Evolutionary conservation across 2,797 vertebrate genomes (phyloP), one percentile per base, ranked within the genome.

Genomic region (Platyrinchus mystaceus): DNA sequence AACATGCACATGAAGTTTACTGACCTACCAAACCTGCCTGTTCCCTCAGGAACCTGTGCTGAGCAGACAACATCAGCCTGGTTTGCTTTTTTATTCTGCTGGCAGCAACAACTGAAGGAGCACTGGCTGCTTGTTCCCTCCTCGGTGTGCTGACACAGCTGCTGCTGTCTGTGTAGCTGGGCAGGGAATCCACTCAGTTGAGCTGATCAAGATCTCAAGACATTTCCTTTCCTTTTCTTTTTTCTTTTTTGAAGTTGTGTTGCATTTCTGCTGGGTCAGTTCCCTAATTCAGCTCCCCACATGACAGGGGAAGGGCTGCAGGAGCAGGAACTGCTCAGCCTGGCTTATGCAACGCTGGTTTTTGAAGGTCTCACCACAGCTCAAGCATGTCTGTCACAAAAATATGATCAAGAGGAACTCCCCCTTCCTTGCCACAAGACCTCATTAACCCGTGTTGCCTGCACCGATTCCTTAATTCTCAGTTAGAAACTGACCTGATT

Each of bases 401-500:
- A 86, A 52, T 2, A 10, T 10, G 10, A 71, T 1, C 53, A 43
- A 56, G 18, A 63, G 44, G 37, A 91, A 76, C 17, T 68, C 26
- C 15, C 16, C 46, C n/a, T 82, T 84, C 53, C 26, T 13, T 17
- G 24, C 18, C 66, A 44, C 34, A 11, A 34, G 9, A 34, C 10
- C 81, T 86, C 36, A 58, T 17, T 75, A 47, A 62, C 27, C 59
- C 3, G 0, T 13, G 34, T 1, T 67, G 21, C 39, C 68, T 34
- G 53, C 30, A 32, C 60, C 26, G 27, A 58, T 71, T 91, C 68
- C 68, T 80, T 44, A 41, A 86, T 34, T 73, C 74, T 79, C 62
- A 90, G 1, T 69, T 59, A 71, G 59, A 82, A 90, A 87, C 39
- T 41, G 73, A 81, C 53, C 82, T 36, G 39, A 76, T 79, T 93